Base-by-base conservation (phyloP, 2,888 invertebrate species). In the Apamea epomidion region DNA sequence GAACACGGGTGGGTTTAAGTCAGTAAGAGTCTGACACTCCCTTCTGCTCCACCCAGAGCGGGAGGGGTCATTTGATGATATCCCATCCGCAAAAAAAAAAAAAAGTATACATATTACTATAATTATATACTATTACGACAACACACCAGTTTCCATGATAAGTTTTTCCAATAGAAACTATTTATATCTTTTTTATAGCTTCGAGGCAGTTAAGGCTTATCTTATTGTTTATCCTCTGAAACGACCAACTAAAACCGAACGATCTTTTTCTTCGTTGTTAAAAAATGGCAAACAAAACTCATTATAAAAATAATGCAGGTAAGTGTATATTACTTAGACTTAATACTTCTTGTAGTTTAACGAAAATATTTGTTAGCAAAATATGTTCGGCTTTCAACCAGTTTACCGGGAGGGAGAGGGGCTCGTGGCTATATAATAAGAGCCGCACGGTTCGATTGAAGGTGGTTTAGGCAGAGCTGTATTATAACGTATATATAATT, bases 111-210 rank as follows among this genome's bases (percentile, higher is more conserved):
- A 32, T 32, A 32, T 32, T 32, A 32, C 32, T 32, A 32, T 2
- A 32, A 32, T 32, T 32, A 32, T 32, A 32, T 32, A 29, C 7
- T 77, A 48, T 25, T 42, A 65, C 32, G 48, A 60, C 48, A 16
- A 16, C 1, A 68, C 32, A 81, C 42, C 37, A 29, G 29, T 68
- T 45, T 76, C 2, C n/a, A 1, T 29, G 74, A 77, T 77, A 85
- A 81, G 48, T 64, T 32, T 45, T 37, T 37, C 21, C 74, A 74
- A 72, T 65, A 77, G 7, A 48, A 82, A 71, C 74, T 60, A 69
- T 86, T 82, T 68, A 86, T 77, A 60, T 72, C 64, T 29, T 60
- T 77, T 84, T 86, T 85, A 86, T 80, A 71, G 58, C 86, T 60
- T 68, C 65, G 69, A 60, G 60, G 70, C 51, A 73, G 65, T 76